Evolutionary conservation across 1,140 invertebrate species (phyloP).

Genomic region (Ceratina japonica): DNA sequence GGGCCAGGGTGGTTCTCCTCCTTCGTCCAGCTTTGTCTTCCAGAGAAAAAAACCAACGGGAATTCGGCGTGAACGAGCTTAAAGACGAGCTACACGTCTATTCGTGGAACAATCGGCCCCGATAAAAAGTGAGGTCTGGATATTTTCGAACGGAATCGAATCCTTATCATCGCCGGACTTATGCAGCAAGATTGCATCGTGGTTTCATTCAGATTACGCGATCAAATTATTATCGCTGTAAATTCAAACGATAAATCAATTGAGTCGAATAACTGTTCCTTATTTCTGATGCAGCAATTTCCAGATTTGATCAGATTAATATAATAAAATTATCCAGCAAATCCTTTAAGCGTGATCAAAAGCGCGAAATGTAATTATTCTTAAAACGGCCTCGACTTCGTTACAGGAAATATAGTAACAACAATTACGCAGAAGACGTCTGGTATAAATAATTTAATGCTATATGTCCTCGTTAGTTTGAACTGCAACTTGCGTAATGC

Average conservation of each 20-base stretch:
- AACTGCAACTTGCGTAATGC: background rate
- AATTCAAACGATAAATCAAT: too few species aligned
- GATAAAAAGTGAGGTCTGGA: background rate
- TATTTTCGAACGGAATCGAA: background rate
- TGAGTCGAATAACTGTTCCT: too few species aligned
- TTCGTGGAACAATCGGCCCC: constrained; percentile 10
- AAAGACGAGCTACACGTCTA: constrained; percentile 11
- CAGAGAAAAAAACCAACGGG: background rate
- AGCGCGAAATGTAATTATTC: too few species aligned
- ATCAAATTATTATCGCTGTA: too few species aligned
- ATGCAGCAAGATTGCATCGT: too few species aligned
- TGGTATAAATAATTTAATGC: background rate
- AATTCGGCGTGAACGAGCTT: constrained; percentile 18
- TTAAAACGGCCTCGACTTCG: too few species aligned
- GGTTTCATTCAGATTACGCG: too few species aligned
- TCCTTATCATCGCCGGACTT: background rate
- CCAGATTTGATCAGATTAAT: too few species aligned
- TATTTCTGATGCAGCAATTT: too few species aligned
- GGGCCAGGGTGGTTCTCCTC: constrained; percentile 5
- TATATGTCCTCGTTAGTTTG: constrained; percentile 1
- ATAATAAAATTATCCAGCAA: too few species aligned
- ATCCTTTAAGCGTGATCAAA: too few species aligned
- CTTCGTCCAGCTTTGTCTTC: constrained; percentile 6
- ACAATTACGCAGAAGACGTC: background rate
- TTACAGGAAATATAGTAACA: background rate